Percentiles rank a stretch among this genome's conserved stretches.
Conservation (phyloP, 2,113 vertebrate species). For the Lutjanus erythropterus region DNA sequence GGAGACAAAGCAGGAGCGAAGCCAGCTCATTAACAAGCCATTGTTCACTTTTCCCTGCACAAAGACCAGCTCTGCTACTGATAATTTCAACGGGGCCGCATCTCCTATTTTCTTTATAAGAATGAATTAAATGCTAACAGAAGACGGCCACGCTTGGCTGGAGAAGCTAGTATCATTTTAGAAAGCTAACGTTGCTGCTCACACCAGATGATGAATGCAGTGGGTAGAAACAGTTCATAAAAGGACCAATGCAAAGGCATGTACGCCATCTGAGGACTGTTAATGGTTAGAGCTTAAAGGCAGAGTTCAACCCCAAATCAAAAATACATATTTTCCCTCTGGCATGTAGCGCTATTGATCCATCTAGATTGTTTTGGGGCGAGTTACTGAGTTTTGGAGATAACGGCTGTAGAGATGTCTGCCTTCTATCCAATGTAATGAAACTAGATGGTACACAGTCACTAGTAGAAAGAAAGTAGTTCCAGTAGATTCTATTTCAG, state of each 20-base stretch:
- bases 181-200: neutral
- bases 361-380: too few relatives aligned
- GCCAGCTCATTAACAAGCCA: slow-evolving; percentile 63
- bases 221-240: slow-evolving; percentile 29
- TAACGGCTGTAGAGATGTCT: too few relatives aligned
- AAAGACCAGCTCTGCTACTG: slow-evolving; percentile 22
- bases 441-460: too few relatives aligned
- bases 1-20: slow-evolving; percentile 51
- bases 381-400: too few relatives aligned
- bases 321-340: too few relatives aligned
- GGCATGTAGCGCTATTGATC: too few relatives aligned
- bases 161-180: slow-evolving; percentile 16
- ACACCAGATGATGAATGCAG: slow-evolving; percentile 44
- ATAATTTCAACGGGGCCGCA: slow-evolving; percentile 31
- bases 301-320: too few relatives aligned
- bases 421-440: too few relatives aligned
- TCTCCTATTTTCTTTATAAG: slow-evolving; percentile 13
- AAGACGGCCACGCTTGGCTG: slow-evolving; percentile 31
- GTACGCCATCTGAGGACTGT: neutral
- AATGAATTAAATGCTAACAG: slow-evolving; percentile 49
- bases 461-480: too few relatives aligned
- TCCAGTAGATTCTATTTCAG: too few relatives aligned
- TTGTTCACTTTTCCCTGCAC: slow-evolving; percentile 53
- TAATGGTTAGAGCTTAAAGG: slow-evolving; percentile 17
- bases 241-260: slow-evolving; percentile 2